Base-by-base conservation (phyloP, 2,113 vertebrate species). In the Periophthalmodon schlosseri region DNA sequence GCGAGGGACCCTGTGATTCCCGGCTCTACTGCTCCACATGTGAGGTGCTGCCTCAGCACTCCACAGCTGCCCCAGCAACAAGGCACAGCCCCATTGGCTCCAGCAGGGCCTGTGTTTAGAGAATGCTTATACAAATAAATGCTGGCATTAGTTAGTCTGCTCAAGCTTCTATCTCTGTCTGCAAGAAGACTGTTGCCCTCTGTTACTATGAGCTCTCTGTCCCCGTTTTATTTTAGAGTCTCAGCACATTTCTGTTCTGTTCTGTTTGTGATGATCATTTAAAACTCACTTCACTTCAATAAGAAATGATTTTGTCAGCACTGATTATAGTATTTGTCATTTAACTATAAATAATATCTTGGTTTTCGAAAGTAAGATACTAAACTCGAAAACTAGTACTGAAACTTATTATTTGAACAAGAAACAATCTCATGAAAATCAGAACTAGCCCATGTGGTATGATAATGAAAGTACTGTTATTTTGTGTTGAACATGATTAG, bases 81-180 rank as follows among this genome's bases (percentile, higher is more conserved):
- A 90, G 87, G 95, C 94, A 95, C 93, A 94, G 95, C 96, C 93
- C 96, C 95, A 96, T 95, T 95, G 96, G 93, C 96, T 97, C 95
- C 96, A 98, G 96, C 96, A 97, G 95, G 94, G 94, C 94, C 95
- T 96, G 94, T 89, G 94, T 97, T 98, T 97, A 95, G 96, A 94
- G 95, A 94, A 96, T 94, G 94, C 94, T 94, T 96, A 94, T 96
- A 96, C 96, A 98, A 97, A 97, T 97, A 98, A 96, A 96, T 96
- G 91, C 94, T 93, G 85, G 93, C 96, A 96, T 97, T 95, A 96
- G 95, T 95, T 94, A 87, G 88, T 91, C 85, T 93, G 94, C 93
- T 94, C 93, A 89, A 89, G 92, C 88, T 13, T 49, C 73, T 56
- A 72, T 49, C 56, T 57, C 24, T 23, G 60, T n/a, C 34, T 81